Base-by-base conservation (phyloP, 2,113 vertebrate species). In the Peromyscus maniculatus region DNA sequence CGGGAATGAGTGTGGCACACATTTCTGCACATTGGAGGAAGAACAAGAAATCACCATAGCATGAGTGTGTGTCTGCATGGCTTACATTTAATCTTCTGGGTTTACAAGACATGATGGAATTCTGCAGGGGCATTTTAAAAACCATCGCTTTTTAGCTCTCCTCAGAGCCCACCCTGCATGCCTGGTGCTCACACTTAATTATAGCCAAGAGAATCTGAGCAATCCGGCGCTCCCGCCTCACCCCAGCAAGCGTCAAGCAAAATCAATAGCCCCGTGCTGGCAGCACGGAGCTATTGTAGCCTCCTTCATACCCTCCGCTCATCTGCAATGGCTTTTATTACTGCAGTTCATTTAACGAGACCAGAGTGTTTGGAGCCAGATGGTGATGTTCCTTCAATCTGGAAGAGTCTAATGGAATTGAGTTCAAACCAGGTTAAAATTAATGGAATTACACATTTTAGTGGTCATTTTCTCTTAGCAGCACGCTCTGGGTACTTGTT, bases 401-500 rank as follows among this genome's bases (percentile, higher is more conserved):
- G 91, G 77, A 94, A 82, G 92, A 36, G 11, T 26, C 52, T 87
- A 88, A 96, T 74, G 92, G 95, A 93, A 84, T 84, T 59, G 66
- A 95, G 88, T 96, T 96, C 93, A 97, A 86, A 91, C 57, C 95
- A 86, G 93, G 93, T 94, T 95, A 94, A 87, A 96, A 95, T 86
- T 71, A 93, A 89, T 12, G 89, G 92, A 82, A 83, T 97, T n/a
- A 87, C 62, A 91, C 21, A 89, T 59, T 19, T 59, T 39, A 1
- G 59, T 4, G 43, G 64, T 33, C 26, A 15, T 62, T 39, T 21
- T 43, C 55, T 52, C 92, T 17, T 0, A 74, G 66, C 49, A 8
- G 24, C 11, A 13, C 0, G 28, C 12, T 88, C 46, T 7, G 64
- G 22, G 77, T 33, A 57, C 78, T 59, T 69, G 59, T 82, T 66